phyloP scores from a whole-genome alignment of 2,113 vertebrate genomes.

The Clinocottus analis region DNA sequence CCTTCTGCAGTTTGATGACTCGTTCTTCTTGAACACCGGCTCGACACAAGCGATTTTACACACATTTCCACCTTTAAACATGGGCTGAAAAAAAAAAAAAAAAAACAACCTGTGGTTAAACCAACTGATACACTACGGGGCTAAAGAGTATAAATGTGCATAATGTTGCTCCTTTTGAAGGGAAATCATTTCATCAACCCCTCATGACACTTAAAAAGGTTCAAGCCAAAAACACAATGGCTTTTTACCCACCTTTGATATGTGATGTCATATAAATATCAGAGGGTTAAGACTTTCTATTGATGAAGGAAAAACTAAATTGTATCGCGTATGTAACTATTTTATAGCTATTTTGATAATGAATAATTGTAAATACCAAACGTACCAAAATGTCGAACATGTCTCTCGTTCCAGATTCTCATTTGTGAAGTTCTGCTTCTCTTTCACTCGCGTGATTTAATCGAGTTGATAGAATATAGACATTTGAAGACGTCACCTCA shows the following conservation, averaged over 20 bases:
- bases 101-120: not conserved
- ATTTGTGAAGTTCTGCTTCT: not conserved
- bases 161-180: not conserved
- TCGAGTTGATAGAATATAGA: not conserved
- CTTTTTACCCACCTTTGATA: not conserved
- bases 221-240: not conserved
- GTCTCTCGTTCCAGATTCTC: not conserved
- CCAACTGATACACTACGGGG: not conserved
- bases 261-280: not conserved
- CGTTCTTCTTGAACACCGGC: not conserved
- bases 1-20: not conserved
- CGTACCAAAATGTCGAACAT: not conserved
- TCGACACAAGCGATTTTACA: not conserved
- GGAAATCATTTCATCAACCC: constrained; percentile 1
- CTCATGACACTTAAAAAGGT: not conserved
- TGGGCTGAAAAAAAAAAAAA: not conserved
- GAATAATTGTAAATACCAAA: too few species aligned
- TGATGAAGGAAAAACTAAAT: not conserved
- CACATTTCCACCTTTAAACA: constrained; percentile 4
- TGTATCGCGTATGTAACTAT: not conserved
- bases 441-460: not conserved
- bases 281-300: not conserved
- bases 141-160: not conserved
- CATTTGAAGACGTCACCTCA: not conserved
- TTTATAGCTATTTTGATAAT: not conserved